Conservation (phyloP, 2,113 vertebrate species). For the Girardinichthys multiradiatus region DNA sequence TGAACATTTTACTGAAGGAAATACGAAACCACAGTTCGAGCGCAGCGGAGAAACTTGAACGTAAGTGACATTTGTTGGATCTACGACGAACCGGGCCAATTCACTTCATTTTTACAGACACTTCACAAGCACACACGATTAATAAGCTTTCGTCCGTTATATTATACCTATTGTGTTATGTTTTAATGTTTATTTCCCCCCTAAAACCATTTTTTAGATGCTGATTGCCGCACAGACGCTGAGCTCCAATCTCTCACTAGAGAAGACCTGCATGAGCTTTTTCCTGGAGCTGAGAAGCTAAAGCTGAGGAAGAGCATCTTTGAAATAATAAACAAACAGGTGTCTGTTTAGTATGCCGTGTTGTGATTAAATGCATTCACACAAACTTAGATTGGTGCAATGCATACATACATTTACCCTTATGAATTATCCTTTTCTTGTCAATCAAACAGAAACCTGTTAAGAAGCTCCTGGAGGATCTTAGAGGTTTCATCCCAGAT, state of each 20-base stretch:
- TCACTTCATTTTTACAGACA: background rate
- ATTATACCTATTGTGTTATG: background rate
- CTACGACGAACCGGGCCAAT: background rate
- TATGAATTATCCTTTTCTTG: background rate
- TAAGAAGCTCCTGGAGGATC: background rate
- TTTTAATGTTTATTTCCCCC: background rate
- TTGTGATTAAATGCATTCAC: background rate
- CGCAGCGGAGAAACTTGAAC: background rate
- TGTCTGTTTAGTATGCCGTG: background rate
- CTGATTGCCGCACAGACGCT: rapidly evolving
- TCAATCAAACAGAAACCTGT: slow-evolving; percentile 9
- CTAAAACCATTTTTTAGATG: slow-evolving; percentile 6
- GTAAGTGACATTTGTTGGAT: background rate
- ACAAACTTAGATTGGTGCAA: background rate
- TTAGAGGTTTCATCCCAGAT: background rate
- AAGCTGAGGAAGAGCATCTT: slow-evolving; percentile 1
- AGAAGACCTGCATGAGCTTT: slow-evolving; percentile 16
- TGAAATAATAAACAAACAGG: slow-evolving; percentile 25
- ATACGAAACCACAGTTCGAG: rapidly evolving
- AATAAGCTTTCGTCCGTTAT: background rate
- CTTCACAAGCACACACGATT: background rate
- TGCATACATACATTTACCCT: background rate
- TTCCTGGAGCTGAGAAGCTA: rapidly evolving
- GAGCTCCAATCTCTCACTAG: slow-evolving; percentile 15
- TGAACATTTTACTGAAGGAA: background rate